phyloP scores from a whole-genome alignment of 2,113 vertebrate species.

The Charadrius vociferus region DNA sequence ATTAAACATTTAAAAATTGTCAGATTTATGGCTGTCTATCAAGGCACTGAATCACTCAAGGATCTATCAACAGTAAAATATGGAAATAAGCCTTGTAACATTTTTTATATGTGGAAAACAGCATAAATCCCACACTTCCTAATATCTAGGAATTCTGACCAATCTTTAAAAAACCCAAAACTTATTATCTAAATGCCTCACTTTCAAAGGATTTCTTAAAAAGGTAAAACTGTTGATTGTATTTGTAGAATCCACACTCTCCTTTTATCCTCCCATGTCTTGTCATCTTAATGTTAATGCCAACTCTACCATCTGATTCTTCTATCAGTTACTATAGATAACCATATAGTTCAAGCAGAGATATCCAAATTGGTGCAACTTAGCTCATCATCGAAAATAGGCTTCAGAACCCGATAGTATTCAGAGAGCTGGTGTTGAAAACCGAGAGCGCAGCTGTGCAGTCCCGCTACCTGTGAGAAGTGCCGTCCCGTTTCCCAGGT shows the following conservation, averaged over 20 bases:
- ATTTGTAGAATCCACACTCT: background rate
- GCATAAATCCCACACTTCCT: background rate
- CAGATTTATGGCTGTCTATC: background rate
- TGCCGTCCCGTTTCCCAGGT: rapidly evolving
- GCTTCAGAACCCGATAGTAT: background rate
- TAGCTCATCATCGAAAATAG: background rate
- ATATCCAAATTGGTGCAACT: background rate
- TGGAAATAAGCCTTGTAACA: background rate
- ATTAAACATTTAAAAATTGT: background rate
- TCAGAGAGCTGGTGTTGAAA: background rate
- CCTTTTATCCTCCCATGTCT: background rate
- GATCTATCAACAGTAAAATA: background rate
- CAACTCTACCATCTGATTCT: background rate
- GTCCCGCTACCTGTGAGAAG: background rate
- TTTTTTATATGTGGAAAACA: background rate
- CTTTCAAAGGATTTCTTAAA: background rate
- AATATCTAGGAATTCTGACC: background rate
- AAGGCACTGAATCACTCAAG: background rate
- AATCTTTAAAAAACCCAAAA: background rate
- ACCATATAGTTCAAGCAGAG: background rate
- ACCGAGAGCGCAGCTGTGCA: rapidly evolving
- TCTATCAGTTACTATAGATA: background rate
- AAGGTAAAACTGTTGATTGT: background rate
- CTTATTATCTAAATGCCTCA: background rate
- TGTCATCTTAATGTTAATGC: background rate